Evolutionary conservation across 53 echinoderm and acorn worm species (phyloP).

Genomic region (Pentamera pediparva): DNA sequence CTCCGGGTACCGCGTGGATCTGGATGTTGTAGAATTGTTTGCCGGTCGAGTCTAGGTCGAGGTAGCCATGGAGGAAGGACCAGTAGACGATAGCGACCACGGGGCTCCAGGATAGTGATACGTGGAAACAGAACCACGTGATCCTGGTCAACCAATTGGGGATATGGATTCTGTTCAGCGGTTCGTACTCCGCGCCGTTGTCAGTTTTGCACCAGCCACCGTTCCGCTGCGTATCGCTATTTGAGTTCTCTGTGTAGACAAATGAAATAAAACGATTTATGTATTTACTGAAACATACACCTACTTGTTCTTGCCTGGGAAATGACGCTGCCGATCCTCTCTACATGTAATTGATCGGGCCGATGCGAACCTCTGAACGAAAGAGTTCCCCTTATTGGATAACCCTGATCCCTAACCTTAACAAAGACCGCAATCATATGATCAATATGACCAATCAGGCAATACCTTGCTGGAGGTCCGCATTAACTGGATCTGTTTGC

Average conservation of each 20-base stretch:
- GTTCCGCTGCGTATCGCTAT: neutral
- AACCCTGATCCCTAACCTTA: no score
- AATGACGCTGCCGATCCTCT: no score
- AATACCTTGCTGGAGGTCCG: no score
- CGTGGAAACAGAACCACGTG: conserved; percentile 24
- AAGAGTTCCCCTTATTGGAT: no score
- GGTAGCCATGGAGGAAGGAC: conserved; percentile 32
- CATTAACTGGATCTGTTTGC: no score
- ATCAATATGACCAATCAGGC: no score
- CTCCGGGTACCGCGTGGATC: conserved; percentile 45
- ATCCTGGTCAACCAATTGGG: conserved; percentile 3
- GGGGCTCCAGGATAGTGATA: conserved; percentile 27
- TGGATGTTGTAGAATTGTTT: conserved; percentile 31
- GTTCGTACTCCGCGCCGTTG: neutral
- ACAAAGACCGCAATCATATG: no score
- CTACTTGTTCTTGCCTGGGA: no score
- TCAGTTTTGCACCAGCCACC: neutral
- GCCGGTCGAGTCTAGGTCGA: neutral
- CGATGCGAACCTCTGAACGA: no score
- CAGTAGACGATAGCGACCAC: conserved; percentile 49
- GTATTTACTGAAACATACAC: no score
- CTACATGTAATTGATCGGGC: no score
- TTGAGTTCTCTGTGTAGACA: neutral
- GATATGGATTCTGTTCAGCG: neutral
- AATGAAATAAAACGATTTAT: neutral